These are phyloP conservation scores for Synanthedon vespiformis DNA, from an alignment of 2,888 invertebrate genomes.

Conservation along the genomic window DNA sequence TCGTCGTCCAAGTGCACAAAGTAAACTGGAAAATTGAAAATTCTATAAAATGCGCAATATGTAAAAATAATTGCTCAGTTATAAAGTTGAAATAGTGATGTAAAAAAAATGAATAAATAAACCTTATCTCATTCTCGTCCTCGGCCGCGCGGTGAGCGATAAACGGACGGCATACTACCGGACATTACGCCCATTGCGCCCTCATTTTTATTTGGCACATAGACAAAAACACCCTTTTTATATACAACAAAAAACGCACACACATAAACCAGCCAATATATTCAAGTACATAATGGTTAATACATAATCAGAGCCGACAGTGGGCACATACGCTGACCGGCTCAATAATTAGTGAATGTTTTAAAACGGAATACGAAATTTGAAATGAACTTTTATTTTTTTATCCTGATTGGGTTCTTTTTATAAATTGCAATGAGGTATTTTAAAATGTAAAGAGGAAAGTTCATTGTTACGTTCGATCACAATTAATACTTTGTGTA, in stretches of 20 bases:
- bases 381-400: neutral
- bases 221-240: constrained; percentile 66
- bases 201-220: constrained; percentile 71
- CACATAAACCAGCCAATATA: constrained; percentile 11
- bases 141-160: constrained; percentile 29
- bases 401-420: constrained; percentile 4
- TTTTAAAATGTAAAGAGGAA: neutral
- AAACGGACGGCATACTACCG: constrained; percentile 50
- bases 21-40: too few species aligned
- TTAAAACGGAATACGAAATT: constrained; percentile 20
- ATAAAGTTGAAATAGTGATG: constrained; percentile 5
- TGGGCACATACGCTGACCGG: constrained; percentile 32
- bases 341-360: constrained; percentile 63
- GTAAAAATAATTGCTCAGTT: too few species aligned
- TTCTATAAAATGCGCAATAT: too few species aligned
- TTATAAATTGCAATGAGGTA: neutral
- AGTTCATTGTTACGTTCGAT: neutral
- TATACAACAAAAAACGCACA: constrained; percentile 42
- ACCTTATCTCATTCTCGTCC: constrained; percentile 23
- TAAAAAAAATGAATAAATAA: constrained; percentile 10
- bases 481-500: too few species aligned
- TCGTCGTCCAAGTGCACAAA: too few species aligned
- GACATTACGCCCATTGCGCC: constrained; percentile 67
- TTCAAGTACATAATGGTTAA: neutral
- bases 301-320: constrained; percentile 9